Evolutionary conservation across 1,140 invertebrate species (phyloP).

Genomic region (Heliothis subflexa): DNA sequence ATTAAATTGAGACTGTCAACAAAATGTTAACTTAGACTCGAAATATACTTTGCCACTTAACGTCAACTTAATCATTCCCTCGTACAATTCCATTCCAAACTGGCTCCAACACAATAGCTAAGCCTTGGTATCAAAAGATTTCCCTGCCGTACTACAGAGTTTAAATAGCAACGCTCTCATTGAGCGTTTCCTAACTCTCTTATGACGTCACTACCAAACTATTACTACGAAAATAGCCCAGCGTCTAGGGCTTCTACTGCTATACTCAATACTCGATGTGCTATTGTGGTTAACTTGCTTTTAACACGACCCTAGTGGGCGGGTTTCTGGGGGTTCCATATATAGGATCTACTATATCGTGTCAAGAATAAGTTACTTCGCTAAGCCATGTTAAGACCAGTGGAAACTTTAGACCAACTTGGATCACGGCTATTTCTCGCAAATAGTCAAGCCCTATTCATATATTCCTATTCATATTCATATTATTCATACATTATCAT

Average conservation of each 20-base stretch:
- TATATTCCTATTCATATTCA: too few relatives aligned
- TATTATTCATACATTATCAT: too few relatives aligned
- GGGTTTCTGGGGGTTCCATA: background rate
- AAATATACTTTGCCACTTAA: background rate
- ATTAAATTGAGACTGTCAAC: too few relatives aligned
- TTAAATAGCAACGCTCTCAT: constrained; percentile 40
- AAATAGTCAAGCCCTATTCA: too few relatives aligned
- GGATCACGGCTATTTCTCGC: too few relatives aligned
- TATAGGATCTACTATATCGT: background rate
- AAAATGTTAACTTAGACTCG: too few relatives aligned
- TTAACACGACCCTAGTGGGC: background rate
- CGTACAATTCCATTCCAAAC: background rate
- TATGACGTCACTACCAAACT: constrained; percentile 26
- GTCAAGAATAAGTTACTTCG: background rate
- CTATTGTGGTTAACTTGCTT: constrained; percentile 20
- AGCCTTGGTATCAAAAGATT: background rate
- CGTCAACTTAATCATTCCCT: background rate
- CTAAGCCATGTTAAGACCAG: background rate
- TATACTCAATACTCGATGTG: background rate
- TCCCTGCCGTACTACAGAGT: constrained; percentile 4
- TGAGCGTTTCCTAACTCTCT: constrained; percentile 22
- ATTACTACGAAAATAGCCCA: constrained; percentile 23
- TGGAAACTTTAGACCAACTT: too few relatives aligned
- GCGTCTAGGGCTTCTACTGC: constrained; percentile 25
- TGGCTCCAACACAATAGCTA: background rate